phyloP scores from a whole-genome alignment of 2,797 vertebrate genomes.

The Zenarchopterus dispar region DNA sequence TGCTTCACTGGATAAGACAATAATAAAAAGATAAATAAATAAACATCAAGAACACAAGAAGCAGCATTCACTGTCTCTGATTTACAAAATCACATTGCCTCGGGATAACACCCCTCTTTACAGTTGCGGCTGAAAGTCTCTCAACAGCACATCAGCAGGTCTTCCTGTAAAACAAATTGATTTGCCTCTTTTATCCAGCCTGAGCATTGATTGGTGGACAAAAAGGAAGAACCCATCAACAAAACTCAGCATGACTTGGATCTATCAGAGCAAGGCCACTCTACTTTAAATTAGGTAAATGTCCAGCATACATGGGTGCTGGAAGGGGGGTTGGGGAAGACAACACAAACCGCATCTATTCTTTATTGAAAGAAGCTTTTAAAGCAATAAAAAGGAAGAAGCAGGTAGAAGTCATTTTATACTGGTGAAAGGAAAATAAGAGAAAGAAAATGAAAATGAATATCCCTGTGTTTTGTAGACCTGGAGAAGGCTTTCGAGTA shows the following conservation, averaged over 20 bases:
- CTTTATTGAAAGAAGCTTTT: background rate
- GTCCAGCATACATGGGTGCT: background rate
- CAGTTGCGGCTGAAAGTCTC: conserved; percentile 18
- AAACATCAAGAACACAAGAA: background rate
- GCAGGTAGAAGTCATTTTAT: no score
- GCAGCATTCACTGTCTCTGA: background rate
- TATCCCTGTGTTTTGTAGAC: no score
- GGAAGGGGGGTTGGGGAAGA: no score
- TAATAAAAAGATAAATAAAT: background rate
- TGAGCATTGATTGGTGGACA: conserved; percentile 31
- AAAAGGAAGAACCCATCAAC: conserved; percentile 11
- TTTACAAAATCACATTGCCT: conserved; percentile 7
- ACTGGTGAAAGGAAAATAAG: no score
- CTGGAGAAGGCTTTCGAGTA: no score
- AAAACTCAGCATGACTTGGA: background rate
- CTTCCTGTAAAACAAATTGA: conserved; percentile 29
- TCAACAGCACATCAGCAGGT: conserved; percentile 24
- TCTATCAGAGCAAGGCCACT: background rate
- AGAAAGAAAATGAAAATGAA: no score
- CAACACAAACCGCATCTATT: background rate
- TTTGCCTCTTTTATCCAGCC: conserved; percentile 34
- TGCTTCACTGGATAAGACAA: background rate
- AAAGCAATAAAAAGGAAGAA: no score
- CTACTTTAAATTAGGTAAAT: no score
- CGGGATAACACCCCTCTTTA: background rate